Percentiles rank a stretch among this genome's conserved stretches.
Evolutionary conservation across 1,140 invertebrate genomes (phyloP).

Genomic region (Phenacoccus solenopsis): DNA sequence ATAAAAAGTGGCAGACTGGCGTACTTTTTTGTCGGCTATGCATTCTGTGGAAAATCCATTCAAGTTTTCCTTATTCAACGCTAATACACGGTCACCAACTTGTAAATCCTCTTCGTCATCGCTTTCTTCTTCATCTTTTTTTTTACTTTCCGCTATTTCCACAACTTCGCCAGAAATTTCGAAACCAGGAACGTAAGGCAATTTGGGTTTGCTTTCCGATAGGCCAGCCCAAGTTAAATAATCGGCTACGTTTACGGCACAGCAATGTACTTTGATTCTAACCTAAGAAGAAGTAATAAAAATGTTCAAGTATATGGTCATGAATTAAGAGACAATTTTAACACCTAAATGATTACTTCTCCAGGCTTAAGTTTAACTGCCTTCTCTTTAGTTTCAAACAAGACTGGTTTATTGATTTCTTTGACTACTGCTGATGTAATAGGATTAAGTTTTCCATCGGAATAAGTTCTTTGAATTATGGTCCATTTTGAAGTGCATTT

Average conservation of each 20-base stretch:
- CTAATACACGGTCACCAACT: conserved; percentile 39
- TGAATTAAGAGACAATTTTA: background rate
- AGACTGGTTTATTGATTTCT: conserved; percentile 35
- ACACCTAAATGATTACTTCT: conserved; percentile 31
- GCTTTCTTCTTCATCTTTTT: conserved; percentile 26
- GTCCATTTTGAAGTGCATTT: background rate
- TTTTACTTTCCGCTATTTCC: conserved; percentile 32
- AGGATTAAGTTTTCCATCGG: background rate
- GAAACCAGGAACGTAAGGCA: conserved; percentile 43
- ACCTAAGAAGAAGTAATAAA: conserved; percentile 35
- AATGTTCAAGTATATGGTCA: too few relatives aligned
- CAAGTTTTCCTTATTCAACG: conserved; percentile 38
- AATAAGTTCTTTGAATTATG: background rate
- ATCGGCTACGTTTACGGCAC: conserved; percentile 47
- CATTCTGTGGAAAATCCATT: conserved; percentile 43
- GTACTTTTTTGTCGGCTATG: conserved; percentile 37
- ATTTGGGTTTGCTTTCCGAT: conserved; percentile 35
- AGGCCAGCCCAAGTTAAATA: conserved; percentile 37
- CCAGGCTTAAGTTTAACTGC: conserved; percentile 30
- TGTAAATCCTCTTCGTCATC: conserved; percentile 23
- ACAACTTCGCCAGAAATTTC: conserved; percentile 40
- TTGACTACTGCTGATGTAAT: conserved; percentile 37
- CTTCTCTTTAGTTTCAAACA: conserved; percentile 34
- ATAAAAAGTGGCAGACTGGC: conserved; percentile 21
- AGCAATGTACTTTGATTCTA: conserved; percentile 41